Base-by-base conservation (phyloP, 1,140 invertebrate species). In the Brachionus plicatilis region DNA sequence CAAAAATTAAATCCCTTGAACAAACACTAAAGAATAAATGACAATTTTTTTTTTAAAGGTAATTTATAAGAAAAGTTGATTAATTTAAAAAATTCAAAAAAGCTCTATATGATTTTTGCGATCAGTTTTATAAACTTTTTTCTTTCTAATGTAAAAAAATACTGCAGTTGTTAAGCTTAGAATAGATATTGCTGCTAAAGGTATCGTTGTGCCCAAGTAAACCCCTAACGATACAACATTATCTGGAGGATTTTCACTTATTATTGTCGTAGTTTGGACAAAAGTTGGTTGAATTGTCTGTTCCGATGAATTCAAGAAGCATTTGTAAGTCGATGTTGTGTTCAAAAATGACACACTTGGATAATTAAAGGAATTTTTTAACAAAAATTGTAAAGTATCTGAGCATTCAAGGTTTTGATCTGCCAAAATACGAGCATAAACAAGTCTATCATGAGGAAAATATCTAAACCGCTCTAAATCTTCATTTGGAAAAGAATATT, bases 331-430 rank as follows among this genome's bases (percentile, higher is more conserved):
- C 6, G 72, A 76, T 6, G 72, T 76, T 27, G 72, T 76, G 14
- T 76, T 76, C 27, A 76, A 50, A 76, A 24, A 50, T 50, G 72
- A 76, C 47, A 50, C 43, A 27, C 9, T 50, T 3, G 72, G 43
- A 76, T 76, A 76, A 50, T 12, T 76, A n/a, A 29, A 47, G 1
- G 72, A 41, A 76, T 76, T 76, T 50, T 76, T 76, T 50, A 76
- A 29, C 20, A 76, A 47, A 29, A 47, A 50, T 53, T 27, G 20
- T 5, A 76, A 50, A 14, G 72, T 76, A 37, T 76, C 24, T 4
- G 72, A 50, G 29, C 72, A 76, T 1, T 24, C 11, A 4, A 76
- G 12, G 11, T 76, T 27, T 27, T 76, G 43, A 12, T 20, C 20
- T 4, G 14, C 72, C 17, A 76, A 76, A 50, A 76, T 76, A 9